Evolutionary conservation across 2,113 vertebrate species (phyloP).

Genomic region (Xiphorhynchus elegans): DNA sequence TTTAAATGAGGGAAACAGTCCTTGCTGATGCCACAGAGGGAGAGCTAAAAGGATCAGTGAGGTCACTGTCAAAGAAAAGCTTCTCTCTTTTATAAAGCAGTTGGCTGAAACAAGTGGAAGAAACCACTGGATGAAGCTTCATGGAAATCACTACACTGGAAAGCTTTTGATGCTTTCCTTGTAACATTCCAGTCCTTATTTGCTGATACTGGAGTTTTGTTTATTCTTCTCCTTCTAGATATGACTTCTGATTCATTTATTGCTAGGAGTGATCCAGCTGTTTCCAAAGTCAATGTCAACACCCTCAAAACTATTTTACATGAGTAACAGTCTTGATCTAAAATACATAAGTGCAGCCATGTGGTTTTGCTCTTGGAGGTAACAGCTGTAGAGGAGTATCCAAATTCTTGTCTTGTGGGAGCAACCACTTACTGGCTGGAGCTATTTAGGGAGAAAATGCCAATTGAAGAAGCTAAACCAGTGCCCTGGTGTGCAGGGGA

Average conservation of each 20-base stretch:
- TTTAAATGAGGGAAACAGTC: not conserved
- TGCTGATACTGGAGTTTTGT: not conserved
- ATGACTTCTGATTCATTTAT: not conserved
- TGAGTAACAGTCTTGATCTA: not conserved
- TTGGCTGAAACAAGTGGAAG: not conserved
- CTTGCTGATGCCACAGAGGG: not conserved
- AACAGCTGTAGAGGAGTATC: not conserved
- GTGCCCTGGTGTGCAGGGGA: not conserved
- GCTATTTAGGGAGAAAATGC: not conserved
- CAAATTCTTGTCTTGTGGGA: not conserved
- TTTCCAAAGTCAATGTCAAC: not conserved
- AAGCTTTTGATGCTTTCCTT: not conserved
- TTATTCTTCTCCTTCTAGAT: not conserved
- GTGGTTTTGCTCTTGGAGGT: not conserved
- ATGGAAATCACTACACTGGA: not conserved
- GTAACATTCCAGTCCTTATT: not conserved
- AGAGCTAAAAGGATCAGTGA: not conserved
- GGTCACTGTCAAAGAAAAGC: not conserved
- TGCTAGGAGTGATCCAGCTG: not conserved
- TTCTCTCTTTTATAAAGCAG: not conserved
- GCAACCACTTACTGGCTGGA: not conserved
- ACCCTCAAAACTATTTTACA: not conserved
- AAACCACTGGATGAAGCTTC: not conserved
- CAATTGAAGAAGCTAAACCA: not conserved
- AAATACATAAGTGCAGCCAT: not conserved